A percentile compares a stretch with the other conserved stretches of the same genome.
Conservation (phyloP, 1,140 invertebrate species). For the Helicorthomorpha holstii region DNA sequence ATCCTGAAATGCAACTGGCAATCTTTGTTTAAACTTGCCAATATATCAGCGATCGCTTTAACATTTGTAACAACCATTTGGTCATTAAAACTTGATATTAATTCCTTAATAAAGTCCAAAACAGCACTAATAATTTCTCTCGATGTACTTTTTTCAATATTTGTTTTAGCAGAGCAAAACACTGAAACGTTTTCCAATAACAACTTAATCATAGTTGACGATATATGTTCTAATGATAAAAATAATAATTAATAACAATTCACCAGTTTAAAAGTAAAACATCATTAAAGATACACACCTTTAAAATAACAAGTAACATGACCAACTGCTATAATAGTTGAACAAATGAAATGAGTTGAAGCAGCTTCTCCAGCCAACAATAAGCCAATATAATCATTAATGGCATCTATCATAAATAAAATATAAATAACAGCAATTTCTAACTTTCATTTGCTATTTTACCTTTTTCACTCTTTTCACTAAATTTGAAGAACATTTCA, state of each 20-base stretch:
- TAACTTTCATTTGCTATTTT: neutral
- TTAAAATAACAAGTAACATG: neutral
- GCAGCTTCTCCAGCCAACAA: neutral
- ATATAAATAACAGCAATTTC: neutral
- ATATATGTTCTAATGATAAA: too few relatives aligned
- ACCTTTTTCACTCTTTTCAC: neutral
- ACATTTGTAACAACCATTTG: too few relatives aligned
- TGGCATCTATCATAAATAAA: neutral
- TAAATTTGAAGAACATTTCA: neutral
- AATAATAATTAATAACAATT: too few relatives aligned
- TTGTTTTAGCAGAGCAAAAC: too few relatives aligned
- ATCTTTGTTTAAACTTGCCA: neutral
- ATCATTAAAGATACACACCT: neutral
- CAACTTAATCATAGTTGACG: too few relatives aligned
- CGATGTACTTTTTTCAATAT: too few relatives aligned
- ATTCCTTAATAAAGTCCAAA: too few relatives aligned
- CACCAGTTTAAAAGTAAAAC: too few relatives aligned
- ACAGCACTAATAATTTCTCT: too few relatives aligned
- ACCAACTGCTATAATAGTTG: neutral
- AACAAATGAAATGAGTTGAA: neutral
- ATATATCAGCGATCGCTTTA: too few relatives aligned
- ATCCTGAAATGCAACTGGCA: neutral
- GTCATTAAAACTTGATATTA: too few relatives aligned
- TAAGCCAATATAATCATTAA: neutral
- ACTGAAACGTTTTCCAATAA: too few relatives aligned